Evolutionary conservation across 2,888 invertebrate genomes (phyloP).

Genomic region (Pogonocherus hispidulus): DNA sequence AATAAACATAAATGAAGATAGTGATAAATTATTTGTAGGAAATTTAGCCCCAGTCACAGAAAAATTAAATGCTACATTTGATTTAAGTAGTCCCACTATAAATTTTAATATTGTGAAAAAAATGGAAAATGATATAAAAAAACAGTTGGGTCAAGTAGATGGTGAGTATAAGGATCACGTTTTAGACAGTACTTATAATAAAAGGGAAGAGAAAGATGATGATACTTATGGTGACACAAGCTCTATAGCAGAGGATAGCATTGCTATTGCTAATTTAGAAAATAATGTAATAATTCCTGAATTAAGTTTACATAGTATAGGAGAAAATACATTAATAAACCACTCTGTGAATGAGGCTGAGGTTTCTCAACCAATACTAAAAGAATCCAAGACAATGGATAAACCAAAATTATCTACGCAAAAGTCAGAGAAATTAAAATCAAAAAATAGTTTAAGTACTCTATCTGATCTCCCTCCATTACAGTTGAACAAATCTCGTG

Average conservation of each 20-base stretch:
- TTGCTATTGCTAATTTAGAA: conserved; percentile 20
- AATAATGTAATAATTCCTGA: conserved; percentile 37
- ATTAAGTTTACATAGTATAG: conserved; percentile 32
- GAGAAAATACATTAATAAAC: conserved; percentile 25
- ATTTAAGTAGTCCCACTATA: conserved; percentile 48
- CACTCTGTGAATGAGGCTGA: conserved; percentile 29
- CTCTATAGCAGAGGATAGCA: conserved; percentile 59
- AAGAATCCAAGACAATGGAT: conserved; percentile 43
- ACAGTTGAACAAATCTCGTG: conserved; percentile 59
- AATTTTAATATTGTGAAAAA: conserved; percentile 21
- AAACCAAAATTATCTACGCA: conserved; percentile 56
- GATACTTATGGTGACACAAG: conserved; percentile 61
- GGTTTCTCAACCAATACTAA: conserved; percentile 2
- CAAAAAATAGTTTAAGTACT: conserved; percentile 59
- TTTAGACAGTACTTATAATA: conserved; percentile 25
- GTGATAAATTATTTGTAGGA: conserved; percentile 16
- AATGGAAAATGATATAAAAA: conserved; percentile 24
- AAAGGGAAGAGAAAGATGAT: conserved; percentile 47
- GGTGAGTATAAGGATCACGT: conserved; percentile 26
- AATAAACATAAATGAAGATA: conserved; percentile 18
- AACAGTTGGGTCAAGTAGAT: conserved; percentile 10
- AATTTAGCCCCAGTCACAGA: conserved; percentile 22
- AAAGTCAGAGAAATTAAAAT: conserved; percentile 59
- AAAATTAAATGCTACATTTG: conserved; percentile 52
- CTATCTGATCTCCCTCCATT: conserved; percentile 63